phyloP scores from a whole-genome alignment of 2,888 invertebrate species.

The Drosophila testacea region DNA sequence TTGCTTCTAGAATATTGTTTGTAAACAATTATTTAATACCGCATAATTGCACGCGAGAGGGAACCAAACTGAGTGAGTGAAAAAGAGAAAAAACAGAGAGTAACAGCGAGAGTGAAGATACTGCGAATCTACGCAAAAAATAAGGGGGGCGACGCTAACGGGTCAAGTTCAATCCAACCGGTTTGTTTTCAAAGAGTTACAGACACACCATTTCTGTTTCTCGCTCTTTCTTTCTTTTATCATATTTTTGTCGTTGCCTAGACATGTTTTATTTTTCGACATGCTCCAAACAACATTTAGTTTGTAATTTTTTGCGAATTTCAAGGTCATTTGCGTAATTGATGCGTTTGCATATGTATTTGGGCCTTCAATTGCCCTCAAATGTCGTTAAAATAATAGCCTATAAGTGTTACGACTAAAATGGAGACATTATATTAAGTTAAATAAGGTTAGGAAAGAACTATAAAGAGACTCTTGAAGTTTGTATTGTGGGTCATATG shows the following conservation, averaged over 20 bases:
- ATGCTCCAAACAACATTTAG: constrained; percentile 25
- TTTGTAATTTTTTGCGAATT: constrained; percentile 43
- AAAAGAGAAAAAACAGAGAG: background rate
- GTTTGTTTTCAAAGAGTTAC: constrained; percentile 29
- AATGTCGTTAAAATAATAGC: constrained; percentile 40
- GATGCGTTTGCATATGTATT: constrained; percentile 25
- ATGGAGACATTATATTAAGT: constrained; percentile 28
- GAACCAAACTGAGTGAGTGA: background rate
- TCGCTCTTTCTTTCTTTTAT: constrained; percentile 2
- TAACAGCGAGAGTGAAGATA: background rate
- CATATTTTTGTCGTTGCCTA: background rate
- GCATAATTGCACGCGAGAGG: constrained; percentile 37
- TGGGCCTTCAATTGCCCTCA: constrained; percentile 33
- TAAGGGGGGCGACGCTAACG: constrained; percentile 24
- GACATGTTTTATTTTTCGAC: constrained; percentile 7
- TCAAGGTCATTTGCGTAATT: constrained; percentile 54
- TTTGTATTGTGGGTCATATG: background rate
- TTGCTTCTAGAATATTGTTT: constrained; percentile 57
- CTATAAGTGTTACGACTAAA: constrained; percentile 24
- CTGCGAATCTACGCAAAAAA: constrained; percentile 18
- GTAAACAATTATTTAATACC: constrained; percentile 57
- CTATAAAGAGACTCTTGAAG: background rate
- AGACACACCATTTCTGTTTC: constrained; percentile 2
- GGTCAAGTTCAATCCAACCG: constrained; percentile 66
- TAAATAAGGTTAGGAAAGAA: background rate